These are phyloP conservation scores for Tenthredo notha DNA, from an alignment of 2,888 invertebrate species.

Conservation along the genomic window DNA sequence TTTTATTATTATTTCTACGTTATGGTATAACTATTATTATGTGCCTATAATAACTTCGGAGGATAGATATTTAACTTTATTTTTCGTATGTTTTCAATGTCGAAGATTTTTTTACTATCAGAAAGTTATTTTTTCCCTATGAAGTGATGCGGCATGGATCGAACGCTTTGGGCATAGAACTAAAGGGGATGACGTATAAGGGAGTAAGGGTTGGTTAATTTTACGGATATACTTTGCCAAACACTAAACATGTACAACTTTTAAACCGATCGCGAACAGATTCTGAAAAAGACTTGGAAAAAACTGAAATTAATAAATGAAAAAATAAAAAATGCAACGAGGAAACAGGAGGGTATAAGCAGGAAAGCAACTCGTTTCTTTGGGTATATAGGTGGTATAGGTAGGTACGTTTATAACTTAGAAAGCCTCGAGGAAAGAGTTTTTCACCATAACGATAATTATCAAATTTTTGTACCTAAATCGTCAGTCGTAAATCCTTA, in stretches of 20 bases:
- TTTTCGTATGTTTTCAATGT: background rate
- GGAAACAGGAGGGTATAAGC: background rate
- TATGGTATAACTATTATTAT: background rate
- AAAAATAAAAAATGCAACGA: background rate
- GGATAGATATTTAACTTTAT: background rate
- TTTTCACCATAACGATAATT: conserved; percentile 9
- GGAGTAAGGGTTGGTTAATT: background rate
- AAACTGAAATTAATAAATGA: no score
- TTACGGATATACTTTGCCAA: conserved; percentile 8
- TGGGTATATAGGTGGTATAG: background rate
- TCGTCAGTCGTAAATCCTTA: background rate
- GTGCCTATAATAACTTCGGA: background rate
- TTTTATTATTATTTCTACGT: no score
- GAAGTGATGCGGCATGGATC: conserved; percentile 24
- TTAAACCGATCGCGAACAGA: background rate
- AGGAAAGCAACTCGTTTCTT: background rate
- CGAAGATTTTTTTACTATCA: background rate
- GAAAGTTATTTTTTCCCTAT: conserved; percentile 37
- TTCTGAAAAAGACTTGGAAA: background rate
- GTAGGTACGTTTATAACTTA: background rate
- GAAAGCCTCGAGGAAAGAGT: background rate
- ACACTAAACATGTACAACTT: background rate
- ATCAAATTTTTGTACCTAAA: background rate
- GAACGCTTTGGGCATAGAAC: conserved; percentile 4
- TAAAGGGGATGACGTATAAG: conserved; percentile 36